A percentile compares a stretch with the other conserved stretches of the same genome.
These are phyloP conservation scores for Cyprinodon diabolis DNA, from an alignment of 2,797 vertebrate genomes.

Conservation along the genomic window DNA sequence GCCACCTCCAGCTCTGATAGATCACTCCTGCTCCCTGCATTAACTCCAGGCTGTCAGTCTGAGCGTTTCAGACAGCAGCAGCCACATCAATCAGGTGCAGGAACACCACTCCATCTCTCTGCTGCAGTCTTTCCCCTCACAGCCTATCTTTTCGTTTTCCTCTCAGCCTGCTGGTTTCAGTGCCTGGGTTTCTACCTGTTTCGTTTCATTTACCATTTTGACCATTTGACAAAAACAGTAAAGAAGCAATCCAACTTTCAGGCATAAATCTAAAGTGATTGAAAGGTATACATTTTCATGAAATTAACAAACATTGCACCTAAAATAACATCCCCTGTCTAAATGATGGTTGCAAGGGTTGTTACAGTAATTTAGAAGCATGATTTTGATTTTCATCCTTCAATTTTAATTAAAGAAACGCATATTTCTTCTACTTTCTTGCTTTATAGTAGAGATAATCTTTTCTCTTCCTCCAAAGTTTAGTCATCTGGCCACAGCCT, in stretches of 20 bases:
- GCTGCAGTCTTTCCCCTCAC: constrained; percentile 10
- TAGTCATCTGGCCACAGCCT: too few relatives aligned
- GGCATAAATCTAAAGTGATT: too few relatives aligned
- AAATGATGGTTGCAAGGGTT: too few relatives aligned
- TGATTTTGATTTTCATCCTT: too few relatives aligned
- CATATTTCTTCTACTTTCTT: too few relatives aligned
- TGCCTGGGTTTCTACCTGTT: background rate
- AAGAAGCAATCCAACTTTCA: background rate
- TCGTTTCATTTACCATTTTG: background rate
- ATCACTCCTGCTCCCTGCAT: constrained; percentile 59
- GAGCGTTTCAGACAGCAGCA: constrained; percentile 40
- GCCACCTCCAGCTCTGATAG: constrained; percentile 51
- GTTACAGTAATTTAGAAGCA: too few relatives aligned
- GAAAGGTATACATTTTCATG: too few relatives aligned
- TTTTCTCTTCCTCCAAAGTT: background rate
- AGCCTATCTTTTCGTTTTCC: constrained; percentile 12
- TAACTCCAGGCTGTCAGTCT: constrained; percentile 59
- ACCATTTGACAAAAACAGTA: background rate
- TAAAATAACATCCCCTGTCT: too few relatives aligned
- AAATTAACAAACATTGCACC: too few relatives aligned
- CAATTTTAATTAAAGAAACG: too few relatives aligned
- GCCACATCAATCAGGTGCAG: constrained; percentile 72
- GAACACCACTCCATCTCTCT: constrained; percentile 24
- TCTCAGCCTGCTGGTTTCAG: background rate
- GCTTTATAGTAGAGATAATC: too few relatives aligned